Evolutionary conservation across 2,113 vertebrate genomes (phyloP).

Genomic region (Calyptommatus sinebrachiatus): DNA sequence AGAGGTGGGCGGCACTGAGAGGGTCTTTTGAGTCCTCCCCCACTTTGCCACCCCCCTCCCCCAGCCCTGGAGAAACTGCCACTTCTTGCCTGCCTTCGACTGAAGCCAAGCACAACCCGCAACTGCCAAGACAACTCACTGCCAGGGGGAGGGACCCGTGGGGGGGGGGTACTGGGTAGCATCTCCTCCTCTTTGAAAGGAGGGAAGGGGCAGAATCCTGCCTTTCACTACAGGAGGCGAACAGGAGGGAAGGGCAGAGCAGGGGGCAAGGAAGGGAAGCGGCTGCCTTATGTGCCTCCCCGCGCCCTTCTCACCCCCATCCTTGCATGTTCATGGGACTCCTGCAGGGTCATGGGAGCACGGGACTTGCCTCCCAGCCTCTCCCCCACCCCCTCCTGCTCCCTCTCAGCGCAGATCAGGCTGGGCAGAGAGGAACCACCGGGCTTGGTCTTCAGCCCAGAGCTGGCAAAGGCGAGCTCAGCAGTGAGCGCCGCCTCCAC

Average conservation of each 20-base stretch:
- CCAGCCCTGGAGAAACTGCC: neutral
- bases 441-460: no score
- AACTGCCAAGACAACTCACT: slow-evolving; percentile 34
- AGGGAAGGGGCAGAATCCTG: no score
- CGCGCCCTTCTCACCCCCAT: neutral
- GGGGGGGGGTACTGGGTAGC: no score
- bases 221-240: no score
- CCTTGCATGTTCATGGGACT: no score
- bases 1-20: neutral
- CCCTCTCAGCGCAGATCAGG: neutral
- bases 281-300: neutral
- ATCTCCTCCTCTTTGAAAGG: neutral
- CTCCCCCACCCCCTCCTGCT: neutral
- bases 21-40: no score
- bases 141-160: neutral
- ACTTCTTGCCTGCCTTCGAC: neutral
- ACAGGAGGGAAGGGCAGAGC: no score
- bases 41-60: neutral
- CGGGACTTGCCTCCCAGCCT: neutral
- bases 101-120: slow-evolving; percentile 7
- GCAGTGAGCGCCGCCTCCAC: neutral
- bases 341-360: no score
- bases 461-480: neutral
- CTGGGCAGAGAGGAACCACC: no score
- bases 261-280: neutral